These are phyloP conservation scores for Phrynocephalus vlangalii DNA, from an alignment of 2,797 vertebrate species.

Conservation along the genomic window DNA sequence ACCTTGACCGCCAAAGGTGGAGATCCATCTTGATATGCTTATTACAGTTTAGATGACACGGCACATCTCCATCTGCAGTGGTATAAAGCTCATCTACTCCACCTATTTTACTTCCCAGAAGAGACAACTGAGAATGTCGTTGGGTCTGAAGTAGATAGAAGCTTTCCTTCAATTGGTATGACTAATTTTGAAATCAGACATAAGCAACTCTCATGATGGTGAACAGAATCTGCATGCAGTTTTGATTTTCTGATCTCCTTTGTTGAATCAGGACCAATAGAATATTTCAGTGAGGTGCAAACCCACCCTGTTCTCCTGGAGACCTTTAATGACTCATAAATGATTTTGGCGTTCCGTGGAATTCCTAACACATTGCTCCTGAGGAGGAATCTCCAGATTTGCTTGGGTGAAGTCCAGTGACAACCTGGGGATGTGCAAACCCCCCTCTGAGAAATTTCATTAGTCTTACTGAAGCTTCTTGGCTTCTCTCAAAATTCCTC, in stretches of 20 bases:
- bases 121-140: too few relatives aligned
- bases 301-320: background rate
- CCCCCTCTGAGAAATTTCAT: background rate
- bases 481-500: conserved; percentile 8
- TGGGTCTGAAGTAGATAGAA: background rate
- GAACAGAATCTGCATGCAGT: background rate
- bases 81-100: too few relatives aligned
- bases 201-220: background rate
- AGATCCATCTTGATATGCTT: background rate
- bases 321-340: background rate
- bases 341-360: background rate
- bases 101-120: too few relatives aligned
- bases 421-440: background rate
- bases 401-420: background rate
- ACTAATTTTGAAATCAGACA: too few relatives aligned
- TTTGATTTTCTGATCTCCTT: background rate
- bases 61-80: background rate
- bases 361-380: background rate
- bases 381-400: background rate
- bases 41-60: background rate
- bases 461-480: background rate
- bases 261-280: background rate
- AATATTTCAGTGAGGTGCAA: background rate
- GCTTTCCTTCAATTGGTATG: background rate
- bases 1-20: too few relatives aligned